These are phyloP conservation scores for Scrobipalpa costella DNA, from an alignment of 2,888 invertebrate species.

Conservation along the genomic window DNA sequence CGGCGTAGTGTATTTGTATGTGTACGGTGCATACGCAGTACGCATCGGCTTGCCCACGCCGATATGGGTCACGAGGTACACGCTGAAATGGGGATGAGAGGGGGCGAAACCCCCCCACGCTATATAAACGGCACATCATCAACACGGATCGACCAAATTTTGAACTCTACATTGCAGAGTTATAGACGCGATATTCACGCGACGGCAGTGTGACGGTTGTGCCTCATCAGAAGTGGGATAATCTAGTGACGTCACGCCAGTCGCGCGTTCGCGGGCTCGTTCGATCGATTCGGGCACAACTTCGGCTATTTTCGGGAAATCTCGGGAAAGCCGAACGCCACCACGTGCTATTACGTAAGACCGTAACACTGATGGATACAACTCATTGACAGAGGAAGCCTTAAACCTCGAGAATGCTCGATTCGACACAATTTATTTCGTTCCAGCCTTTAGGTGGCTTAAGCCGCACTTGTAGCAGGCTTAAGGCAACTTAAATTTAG, in stretches of 20 bases:
- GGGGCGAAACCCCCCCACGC: background rate
- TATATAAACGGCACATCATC: background rate
- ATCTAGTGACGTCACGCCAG: conserved; percentile 68
- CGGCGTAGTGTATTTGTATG: conserved; percentile 10
- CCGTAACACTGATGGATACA: conserved; percentile 49
- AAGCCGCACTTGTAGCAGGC: background rate
- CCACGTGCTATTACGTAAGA: conserved; percentile 77
- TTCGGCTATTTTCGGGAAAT: conserved; percentile 56
- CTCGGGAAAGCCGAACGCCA: conserved; percentile 55
- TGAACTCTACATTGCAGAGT: background rate
- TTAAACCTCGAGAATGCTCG: conserved; percentile 35
- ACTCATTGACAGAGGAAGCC: conserved; percentile 71
- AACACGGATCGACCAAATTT: conserved; percentile 26
- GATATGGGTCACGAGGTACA: conserved; percentile 70
- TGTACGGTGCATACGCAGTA: conserved; percentile 65
- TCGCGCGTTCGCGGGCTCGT: conserved; percentile 63
- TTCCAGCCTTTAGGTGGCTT: conserved; percentile 11
- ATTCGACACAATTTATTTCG: conserved; percentile 9
- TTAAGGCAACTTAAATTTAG: background rate
- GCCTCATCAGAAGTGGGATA: conserved; percentile 4
- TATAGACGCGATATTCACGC: background rate
- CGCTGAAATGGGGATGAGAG: conserved; percentile 3
- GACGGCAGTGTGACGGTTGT: background rate
- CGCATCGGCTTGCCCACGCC: conserved; percentile 51
- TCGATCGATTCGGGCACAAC: conserved; percentile 59